These are phyloP conservation scores for Aratinga solstitialis DNA, from an alignment of 2,797 vertebrate species.

Conservation along the genomic window DNA sequence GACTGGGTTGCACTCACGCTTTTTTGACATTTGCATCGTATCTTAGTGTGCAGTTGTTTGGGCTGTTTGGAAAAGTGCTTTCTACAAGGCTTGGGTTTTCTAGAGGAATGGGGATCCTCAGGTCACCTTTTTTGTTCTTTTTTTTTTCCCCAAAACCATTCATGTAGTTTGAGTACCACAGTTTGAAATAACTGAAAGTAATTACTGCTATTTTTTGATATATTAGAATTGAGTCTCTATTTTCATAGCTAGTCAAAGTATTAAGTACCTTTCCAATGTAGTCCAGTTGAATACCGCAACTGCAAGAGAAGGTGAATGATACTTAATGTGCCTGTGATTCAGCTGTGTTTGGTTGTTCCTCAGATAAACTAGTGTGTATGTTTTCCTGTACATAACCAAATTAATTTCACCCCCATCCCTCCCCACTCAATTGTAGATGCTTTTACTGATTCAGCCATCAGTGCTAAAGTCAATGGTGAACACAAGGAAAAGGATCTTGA, in stretches of 20 bases:
- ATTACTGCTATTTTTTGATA: background rate
- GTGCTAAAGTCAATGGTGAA: conserved; percentile 91
- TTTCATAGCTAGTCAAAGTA: background rate
- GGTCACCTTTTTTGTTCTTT: background rate
- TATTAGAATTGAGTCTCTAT: background rate
- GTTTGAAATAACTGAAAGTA: background rate
- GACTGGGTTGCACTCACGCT: background rate
- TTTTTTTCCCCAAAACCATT: too few species aligned
- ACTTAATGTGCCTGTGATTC: background rate
- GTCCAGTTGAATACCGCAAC: background rate
- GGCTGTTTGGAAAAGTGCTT: background rate
- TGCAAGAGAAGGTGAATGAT: background rate
- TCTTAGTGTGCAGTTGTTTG: background rate
- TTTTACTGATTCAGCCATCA: conserved; percentile 93
- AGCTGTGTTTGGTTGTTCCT: background rate
- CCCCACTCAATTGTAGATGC: conserved; percentile 82
- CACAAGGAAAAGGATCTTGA: conserved; percentile 98
- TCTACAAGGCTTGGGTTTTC: background rate
- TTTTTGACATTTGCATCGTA: background rate
- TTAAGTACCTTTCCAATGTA: background rate
- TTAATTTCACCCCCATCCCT: conserved; percentile 16
- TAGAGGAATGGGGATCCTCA: background rate
- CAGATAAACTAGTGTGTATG: background rate
- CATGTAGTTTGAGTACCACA: background rate
- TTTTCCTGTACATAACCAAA: background rate